Evolutionary conservation across 2,888 invertebrate species (phyloP), one percentile per base, ranked within the genome.

Genomic region (Xylota sylvarum): DNA sequence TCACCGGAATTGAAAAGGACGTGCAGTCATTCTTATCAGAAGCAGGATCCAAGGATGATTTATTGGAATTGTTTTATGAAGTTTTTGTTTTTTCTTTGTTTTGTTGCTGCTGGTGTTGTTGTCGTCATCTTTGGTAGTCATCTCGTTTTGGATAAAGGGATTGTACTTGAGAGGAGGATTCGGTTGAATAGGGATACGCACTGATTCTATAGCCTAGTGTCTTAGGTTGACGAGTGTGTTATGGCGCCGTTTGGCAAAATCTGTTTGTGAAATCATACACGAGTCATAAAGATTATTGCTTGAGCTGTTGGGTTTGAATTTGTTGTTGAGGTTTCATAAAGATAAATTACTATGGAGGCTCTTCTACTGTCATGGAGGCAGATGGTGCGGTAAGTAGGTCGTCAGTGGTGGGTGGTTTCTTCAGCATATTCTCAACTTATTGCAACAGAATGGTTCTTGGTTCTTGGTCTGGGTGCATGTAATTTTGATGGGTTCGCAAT

Each of bases 1-100:
- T 85, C 85, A 81, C 85, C 85, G 81, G 81, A 76, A 85, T 85
- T 85, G 81, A 67, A 81, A 72, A 72, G 80, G 85, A 85, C 85
- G 80, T 81, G 80, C 72, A 85, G 76, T 85, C 67, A 72, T 85
- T 81, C 76, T 85, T 77, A 85, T 85, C 85, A 76, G 32, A 23
- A 32, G 35, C 85, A 77, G 85, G 60, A 76, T 72, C 76, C 76
- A 40, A 27, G 52, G 72, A 85, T 85, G 85, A 85, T 81, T 85
- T 85, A 85, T 85, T 85, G 60, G 60, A 40, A 77, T 77, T 81
- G 70, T 81, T 85, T 81, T 72, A 85, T 72, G 81, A 85, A 85
- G 27, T 64, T 60, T 60, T 55, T 19, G 37, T 46, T 19, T 48
- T 67, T 12, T 67, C 10, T 56, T 43, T 43, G 23, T 32, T 10